phyloP scores from a whole-genome alignment of 2,888 invertebrate genomes.

The Mantis religiosa region DNA sequence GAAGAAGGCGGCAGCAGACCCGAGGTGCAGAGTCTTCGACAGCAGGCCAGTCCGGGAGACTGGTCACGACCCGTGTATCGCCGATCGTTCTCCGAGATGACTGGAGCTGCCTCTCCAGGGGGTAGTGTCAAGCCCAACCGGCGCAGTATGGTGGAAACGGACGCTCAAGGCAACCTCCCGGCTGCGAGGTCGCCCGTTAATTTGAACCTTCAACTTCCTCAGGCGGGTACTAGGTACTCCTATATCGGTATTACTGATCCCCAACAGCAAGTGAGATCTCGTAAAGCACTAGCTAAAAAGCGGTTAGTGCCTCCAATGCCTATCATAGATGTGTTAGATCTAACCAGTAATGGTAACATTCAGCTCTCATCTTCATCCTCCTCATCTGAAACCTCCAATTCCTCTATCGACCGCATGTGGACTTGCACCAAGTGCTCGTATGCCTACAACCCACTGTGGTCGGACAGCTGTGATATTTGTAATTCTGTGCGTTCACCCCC shows the following conservation, averaged over 20 bases:
- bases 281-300: slow-evolving; percentile 1
- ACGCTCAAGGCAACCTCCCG: slow-evolving; percentile 34
- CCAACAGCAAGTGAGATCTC: slow-evolving; percentile 4
- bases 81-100: slow-evolving; percentile 49
- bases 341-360: slow-evolving; percentile 23
- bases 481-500: slow-evolving; percentile 61
- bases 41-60: slow-evolving; percentile 1
- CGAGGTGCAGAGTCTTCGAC: background rate
- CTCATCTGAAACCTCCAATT: slow-evolving; percentile 19
- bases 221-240: slow-evolving; percentile 37
- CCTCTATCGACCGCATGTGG: slow-evolving; percentile 62
- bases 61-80: slow-evolving; percentile 46
- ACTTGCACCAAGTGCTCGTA: slow-evolving; percentile 85
- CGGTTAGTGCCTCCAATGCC: slow-evolving; percentile 18
- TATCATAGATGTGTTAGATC: slow-evolving; percentile 19
- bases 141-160: slow-evolving; percentile 39
- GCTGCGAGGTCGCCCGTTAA: slow-evolving; percentile 44
- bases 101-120: slow-evolving; percentile 36
- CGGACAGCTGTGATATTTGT: slow-evolving; percentile 78
- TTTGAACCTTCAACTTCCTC: slow-evolving; percentile 42
- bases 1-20: slow-evolving; percentile 39
- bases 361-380: background rate
- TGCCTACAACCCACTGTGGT: slow-evolving; percentile 79
- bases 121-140: slow-evolving; percentile 39
- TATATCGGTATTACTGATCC: slow-evolving; percentile 40